A percentile compares a stretch with the other conserved stretches of the same genome.
phyloP scores from a whole-genome alignment of 1,140 invertebrate genomes.

The Macrocentrus cingulum region DNA sequence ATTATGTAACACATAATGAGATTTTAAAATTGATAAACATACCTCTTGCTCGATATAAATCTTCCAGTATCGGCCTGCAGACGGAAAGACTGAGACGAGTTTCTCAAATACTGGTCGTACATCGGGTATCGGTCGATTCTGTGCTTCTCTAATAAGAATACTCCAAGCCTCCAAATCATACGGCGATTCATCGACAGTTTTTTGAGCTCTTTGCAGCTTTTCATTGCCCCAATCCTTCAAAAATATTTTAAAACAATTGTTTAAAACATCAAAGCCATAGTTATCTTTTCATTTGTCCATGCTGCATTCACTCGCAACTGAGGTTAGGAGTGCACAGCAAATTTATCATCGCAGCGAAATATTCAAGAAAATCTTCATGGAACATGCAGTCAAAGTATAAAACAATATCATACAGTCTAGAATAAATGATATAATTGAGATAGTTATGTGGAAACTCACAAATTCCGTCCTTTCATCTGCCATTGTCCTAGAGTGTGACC shows the following conservation, averaged over 20 bases:
- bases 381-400: too few relatives aligned
- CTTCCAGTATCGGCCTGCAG: slow-evolving; percentile 97
- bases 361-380: too few relatives aligned
- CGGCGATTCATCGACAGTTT: slow-evolving; percentile 79
- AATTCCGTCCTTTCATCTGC: slow-evolving; percentile 44
- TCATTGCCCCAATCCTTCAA: slow-evolving; percentile 85
- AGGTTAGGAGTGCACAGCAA: too few relatives aligned
- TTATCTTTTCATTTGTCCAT: slow-evolving; percentile 7
- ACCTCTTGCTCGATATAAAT: slow-evolving; percentile 99
- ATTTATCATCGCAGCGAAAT: too few relatives aligned
- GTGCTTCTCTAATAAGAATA: slow-evolving; percentile 87
- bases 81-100: slow-evolving; percentile 90
- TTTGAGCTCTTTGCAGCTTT: slow-evolving; percentile 75
- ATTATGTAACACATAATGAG: too few relatives aligned
- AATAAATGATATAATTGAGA: slow-evolving; percentile 16
- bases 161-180: slow-evolving; percentile 98
- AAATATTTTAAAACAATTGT: background rate
- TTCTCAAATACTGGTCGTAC: slow-evolving; percentile 91
- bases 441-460: slow-evolving; percentile 34
- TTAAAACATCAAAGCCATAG: slow-evolving; percentile 23
- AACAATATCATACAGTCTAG: too few relatives aligned
- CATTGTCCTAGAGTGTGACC: slow-evolving; percentile 31
- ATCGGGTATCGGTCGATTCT: slow-evolving; percentile 87
- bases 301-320: too few relatives aligned
- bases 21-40: slow-evolving; percentile 29